Conservation (phyloP, 1,140 invertebrate species). For the Mycetomoellerius zeteki region DNA sequence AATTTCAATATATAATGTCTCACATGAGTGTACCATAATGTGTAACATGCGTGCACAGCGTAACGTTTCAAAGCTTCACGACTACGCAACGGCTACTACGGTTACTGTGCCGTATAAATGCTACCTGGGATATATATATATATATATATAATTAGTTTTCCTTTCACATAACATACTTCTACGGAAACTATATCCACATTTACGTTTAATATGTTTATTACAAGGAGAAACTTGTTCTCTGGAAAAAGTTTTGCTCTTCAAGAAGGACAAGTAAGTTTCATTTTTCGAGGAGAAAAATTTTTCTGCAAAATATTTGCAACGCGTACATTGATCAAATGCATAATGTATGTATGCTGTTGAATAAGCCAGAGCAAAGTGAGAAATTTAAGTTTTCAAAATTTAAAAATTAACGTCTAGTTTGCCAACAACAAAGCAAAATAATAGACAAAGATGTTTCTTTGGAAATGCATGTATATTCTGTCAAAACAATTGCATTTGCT, state of each 20-base stretch:
- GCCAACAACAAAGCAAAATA: background rate
- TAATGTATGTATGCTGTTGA: background rate
- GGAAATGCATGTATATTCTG: background rate
- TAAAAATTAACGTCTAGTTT: background rate
- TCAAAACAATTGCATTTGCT: background rate
- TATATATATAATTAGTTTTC: background rate
- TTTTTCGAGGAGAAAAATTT: background rate
- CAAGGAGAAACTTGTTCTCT: background rate
- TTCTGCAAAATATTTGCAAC: background rate
- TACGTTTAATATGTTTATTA: background rate
- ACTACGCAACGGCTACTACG: too few relatives aligned
- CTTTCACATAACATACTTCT: background rate
- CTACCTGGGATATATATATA: too few relatives aligned
- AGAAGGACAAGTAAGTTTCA: background rate
- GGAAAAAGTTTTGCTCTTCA: background rate
- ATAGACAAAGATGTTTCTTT: background rate
- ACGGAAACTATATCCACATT: background rate
- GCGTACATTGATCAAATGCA: background rate
- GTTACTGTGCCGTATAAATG: too few relatives aligned
- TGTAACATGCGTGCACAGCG: too few relatives aligned
- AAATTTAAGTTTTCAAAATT: background rate
- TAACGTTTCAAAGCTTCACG: too few relatives aligned
- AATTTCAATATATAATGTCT: too few relatives aligned
- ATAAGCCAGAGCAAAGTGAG: background rate
- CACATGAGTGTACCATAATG: too few relatives aligned